Evolutionary conservation across 2,113 vertebrate species (phyloP).

Genomic region (Triplophysa rosa): DNA sequence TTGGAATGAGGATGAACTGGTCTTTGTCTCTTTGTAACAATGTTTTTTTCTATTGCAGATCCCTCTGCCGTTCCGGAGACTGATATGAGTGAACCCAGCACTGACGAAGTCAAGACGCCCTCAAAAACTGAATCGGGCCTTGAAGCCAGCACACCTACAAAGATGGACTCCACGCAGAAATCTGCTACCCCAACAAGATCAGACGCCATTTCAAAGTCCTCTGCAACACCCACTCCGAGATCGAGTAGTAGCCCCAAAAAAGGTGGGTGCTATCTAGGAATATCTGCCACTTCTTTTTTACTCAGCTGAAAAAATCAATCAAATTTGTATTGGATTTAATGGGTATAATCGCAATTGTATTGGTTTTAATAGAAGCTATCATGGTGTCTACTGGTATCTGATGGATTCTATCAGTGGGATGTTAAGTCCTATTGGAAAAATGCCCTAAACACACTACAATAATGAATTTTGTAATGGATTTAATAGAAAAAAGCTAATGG

Average conservation of each 20-base stretch:
- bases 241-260: constrained; percentile 60
- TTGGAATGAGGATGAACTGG: constrained; percentile 7
- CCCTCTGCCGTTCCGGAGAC: constrained; percentile 50
- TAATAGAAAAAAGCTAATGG: no score
- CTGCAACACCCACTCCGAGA: constrained; percentile 56
- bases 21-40: not conserved
- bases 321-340: no score
- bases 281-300: not conserved
- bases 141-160: not conserved
- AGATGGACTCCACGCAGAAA: constrained; percentile 26
- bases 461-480: no score
- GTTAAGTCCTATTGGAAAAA: no score
- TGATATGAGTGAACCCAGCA: constrained; percentile 56
- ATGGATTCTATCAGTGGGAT: no score
- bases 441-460: no score
- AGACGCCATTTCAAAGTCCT: constrained; percentile 59
- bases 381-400: no score
- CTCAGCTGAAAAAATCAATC: no score
- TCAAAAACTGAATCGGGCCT: constrained; percentile 45
- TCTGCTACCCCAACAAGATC: constrained; percentile 55
- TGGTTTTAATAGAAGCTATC: no score
- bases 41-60: constrained; percentile 52
- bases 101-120: constrained; percentile 65
- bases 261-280: constrained; percentile 47
- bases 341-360: no score